Evolutionary conservation across 2,888 invertebrate species (phyloP), one percentile per base, ranked within the genome.

Genomic region (Pollenia labialis): DNA sequence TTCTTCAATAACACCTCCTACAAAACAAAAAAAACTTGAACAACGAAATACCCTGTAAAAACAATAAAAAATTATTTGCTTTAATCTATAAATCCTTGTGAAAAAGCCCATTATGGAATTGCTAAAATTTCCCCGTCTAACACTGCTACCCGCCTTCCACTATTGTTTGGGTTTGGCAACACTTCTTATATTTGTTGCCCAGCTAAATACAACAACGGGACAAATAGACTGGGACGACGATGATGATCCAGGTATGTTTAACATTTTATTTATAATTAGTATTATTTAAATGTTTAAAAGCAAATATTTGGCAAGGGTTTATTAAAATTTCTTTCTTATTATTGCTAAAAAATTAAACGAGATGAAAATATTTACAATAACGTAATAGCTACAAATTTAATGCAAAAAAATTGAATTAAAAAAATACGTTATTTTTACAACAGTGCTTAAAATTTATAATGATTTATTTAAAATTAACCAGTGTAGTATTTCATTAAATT

Each of bases 161-260:
- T 87, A 90, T 88, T 90, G 90, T 88, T 85, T 91, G 90, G 89
- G 90, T 80, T 88, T 92, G 80, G 91, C 90, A 81, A 90, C 91
- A 85, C 88, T 92, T 81, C 89, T 93, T 85, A 87, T 91, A 79
- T 90, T 93, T 76, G 90, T 91, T 84, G 90, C 91, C 81, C 90
- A 91, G 88, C 90, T 92, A 87, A 90, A 89, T 88, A 90, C 90
- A 85, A 91, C 93, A 88, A 92, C 91, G 88, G 93, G 92, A 88
- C 94, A 93, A 92, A 93, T 93, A 89, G 93, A 93, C 90, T 93
- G 94, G 94, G 93, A 93, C 87, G 93, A 93, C 88, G 93, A 93
- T 88, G 94, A 93, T 90, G 93, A 93, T 92, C 93, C 93, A 92
- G 93, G 93, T 93, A 90, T 92, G 92, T 91, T 84, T 14, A 18